Conservation (phyloP, 2,797 vertebrate genomes). For the Pseudotriccus pelzelni region DNA sequence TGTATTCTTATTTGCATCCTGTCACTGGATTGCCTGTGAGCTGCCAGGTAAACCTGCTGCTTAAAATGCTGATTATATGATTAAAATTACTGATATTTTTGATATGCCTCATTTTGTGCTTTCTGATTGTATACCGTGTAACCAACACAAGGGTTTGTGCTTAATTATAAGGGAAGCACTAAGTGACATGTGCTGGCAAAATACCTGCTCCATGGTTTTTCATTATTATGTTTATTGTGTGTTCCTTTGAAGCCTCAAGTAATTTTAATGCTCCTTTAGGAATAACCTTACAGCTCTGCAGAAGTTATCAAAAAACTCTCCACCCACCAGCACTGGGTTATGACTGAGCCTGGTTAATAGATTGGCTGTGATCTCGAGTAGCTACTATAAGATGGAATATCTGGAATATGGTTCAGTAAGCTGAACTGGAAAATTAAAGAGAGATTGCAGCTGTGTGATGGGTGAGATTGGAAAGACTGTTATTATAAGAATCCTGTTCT, state of each 20-base stretch:
- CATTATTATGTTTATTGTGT: neutral
- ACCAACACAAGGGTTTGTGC: neutral
- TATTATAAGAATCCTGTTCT: neutral
- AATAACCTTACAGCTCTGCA: neutral
- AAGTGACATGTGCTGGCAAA: neutral
- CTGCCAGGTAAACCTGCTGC: neutral
- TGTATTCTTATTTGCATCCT: neutral
- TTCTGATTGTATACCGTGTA: neutral
- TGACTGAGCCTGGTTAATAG: neutral
- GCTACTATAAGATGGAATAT: neutral
- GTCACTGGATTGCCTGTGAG: neutral
- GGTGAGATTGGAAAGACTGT: neutral
- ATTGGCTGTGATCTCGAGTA: neutral
- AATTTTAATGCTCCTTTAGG: neutral
- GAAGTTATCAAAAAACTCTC: neutral
- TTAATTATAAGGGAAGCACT: neutral
- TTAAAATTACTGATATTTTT: neutral
- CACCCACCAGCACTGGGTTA: neutral
- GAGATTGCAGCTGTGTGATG: neutral
- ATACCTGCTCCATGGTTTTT: neutral
- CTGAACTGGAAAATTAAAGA: slow-evolving; percentile 23
- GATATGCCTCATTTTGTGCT: neutral
- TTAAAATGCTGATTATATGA: neutral
- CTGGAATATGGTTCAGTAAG: neutral
- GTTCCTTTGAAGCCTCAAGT: neutral